Conservation (phyloP, 2,888 invertebrate genomes). For the Papilio demoleus region DNA sequence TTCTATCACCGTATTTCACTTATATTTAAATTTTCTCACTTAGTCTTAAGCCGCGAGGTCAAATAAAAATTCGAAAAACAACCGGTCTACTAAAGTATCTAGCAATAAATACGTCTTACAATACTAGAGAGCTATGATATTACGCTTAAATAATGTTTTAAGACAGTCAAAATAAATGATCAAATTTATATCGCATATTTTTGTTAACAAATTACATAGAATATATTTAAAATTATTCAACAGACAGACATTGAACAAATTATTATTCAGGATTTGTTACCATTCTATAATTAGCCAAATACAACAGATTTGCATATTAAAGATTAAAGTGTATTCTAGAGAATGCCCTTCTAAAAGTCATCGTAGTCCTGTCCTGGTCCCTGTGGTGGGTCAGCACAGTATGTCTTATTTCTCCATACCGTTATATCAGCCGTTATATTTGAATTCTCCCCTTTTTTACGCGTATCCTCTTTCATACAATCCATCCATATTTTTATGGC, state of each 20-base stretch:
- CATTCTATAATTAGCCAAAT: too few relatives aligned
- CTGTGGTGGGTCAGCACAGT: too few relatives aligned
- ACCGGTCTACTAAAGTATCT: conserved; percentile 41
- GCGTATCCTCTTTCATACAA: too few relatives aligned
- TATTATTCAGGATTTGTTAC: not conserved
- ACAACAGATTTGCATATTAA: too few relatives aligned
- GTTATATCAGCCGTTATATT: too few relatives aligned
- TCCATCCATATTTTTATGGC: too few relatives aligned
- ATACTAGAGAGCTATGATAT: conserved; percentile 67
- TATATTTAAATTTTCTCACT: conserved; percentile 29
- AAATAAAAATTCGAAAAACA: conserved; percentile 41
- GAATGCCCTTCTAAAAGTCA: too few relatives aligned
- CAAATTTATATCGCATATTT: conserved; percentile 43
- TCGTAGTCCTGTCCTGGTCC: too few relatives aligned
- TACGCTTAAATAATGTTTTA: conserved; percentile 44
- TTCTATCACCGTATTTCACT: conserved; percentile 17
- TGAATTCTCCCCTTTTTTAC: too few relatives aligned
- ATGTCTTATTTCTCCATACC: too few relatives aligned
- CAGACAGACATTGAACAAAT: not conserved
- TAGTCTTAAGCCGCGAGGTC: conserved; percentile 44
- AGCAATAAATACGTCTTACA: conserved; percentile 68
- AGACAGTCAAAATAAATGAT: conserved; percentile 48
- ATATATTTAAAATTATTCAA: not conserved
- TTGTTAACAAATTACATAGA: conserved; percentile 31
- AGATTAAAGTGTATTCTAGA: too few relatives aligned